Evolutionary conservation across 2,797 vertebrate species (phyloP).

Genomic region (Crenuchus spilurus): DNA sequence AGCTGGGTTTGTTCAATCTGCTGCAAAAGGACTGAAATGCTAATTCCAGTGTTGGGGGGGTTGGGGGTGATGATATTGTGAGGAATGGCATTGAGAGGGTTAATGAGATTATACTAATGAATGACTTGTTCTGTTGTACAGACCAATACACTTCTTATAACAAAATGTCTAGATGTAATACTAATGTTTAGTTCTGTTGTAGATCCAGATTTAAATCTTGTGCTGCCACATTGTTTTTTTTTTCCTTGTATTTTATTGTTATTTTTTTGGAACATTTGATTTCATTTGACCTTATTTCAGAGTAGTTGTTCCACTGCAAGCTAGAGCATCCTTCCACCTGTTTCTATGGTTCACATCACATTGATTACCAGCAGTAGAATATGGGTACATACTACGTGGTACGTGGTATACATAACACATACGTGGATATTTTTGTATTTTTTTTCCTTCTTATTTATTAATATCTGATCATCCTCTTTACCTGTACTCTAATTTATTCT

Average conservation of each 20-base stretch:
- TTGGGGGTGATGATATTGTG: constrained; percentile 1
- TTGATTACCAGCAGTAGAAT: constrained; percentile 75
- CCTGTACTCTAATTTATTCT: constrained; percentile 82
- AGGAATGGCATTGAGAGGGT: constrained; percentile 14
- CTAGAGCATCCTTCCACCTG: constrained; percentile 53
- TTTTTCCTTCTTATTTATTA: constrained; percentile 75
- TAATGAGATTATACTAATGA: constrained; percentile 66
- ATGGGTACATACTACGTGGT: no score
- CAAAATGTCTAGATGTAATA: constrained; percentile 63
- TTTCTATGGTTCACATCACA: constrained; percentile 50
- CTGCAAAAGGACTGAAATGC: constrained; percentile 75
- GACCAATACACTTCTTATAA: constrained; percentile 61
- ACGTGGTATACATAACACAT: constrained; percentile 70
- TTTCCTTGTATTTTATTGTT: constrained; percentile 63
- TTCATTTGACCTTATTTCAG: constrained; percentile 48
- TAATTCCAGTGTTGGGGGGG: constrained; percentile 65
- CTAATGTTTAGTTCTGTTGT: constrained; percentile 63
- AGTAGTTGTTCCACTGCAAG: constrained; percentile 63
- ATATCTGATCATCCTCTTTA: constrained; percentile 64
- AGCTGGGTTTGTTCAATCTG: constrained; percentile 72
- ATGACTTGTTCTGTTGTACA: constrained; percentile 79
- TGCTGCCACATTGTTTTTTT: constrained; percentile 79
- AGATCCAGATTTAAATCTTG: constrained; percentile 71
- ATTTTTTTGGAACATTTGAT: constrained; percentile 53
- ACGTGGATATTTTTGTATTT: constrained; percentile 83